phyloP scores from a whole-genome alignment of 2,113 vertebrate genomes.

The Castor canadensis region DNA sequence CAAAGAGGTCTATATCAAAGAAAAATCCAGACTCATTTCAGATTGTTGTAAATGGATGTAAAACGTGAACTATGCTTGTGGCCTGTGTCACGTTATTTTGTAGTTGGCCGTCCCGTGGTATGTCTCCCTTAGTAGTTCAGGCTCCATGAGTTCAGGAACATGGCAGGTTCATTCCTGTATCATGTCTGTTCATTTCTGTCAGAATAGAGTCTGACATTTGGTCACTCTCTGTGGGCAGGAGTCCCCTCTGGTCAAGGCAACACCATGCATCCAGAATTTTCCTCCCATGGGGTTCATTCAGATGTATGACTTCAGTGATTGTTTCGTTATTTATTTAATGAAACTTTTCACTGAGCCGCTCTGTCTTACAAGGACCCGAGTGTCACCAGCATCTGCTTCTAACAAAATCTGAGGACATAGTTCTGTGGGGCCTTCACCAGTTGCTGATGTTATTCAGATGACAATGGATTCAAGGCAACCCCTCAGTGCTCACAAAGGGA shows the following conservation, averaged over 20 bases:
- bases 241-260: accelerated
- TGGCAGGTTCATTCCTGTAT: accelerated
- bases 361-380: neutral
- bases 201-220: accelerated
- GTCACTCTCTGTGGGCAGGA: accelerated
- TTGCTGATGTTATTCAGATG: neutral
- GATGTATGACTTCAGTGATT: accelerated
- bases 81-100: accelerated
- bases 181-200: too few relatives aligned
- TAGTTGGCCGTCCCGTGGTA: accelerated
- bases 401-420: neutral
- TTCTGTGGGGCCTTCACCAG: accelerated
- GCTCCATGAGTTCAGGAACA: neutral
- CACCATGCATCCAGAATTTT: accelerated
- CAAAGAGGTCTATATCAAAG: neutral
- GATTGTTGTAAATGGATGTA: neutral
- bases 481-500: accelerated
- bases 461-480: neutral
- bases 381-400: neutral
- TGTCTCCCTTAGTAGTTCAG: accelerated
- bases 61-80: too few relatives aligned
- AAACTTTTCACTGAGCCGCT: neutral
- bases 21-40: neutral
- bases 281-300: neutral
- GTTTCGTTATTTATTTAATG: neutral